These are phyloP conservation scores for Phylloscopus trochilus DNA, from an alignment of 2,113 vertebrate genomes.

Conservation along the genomic window DNA sequence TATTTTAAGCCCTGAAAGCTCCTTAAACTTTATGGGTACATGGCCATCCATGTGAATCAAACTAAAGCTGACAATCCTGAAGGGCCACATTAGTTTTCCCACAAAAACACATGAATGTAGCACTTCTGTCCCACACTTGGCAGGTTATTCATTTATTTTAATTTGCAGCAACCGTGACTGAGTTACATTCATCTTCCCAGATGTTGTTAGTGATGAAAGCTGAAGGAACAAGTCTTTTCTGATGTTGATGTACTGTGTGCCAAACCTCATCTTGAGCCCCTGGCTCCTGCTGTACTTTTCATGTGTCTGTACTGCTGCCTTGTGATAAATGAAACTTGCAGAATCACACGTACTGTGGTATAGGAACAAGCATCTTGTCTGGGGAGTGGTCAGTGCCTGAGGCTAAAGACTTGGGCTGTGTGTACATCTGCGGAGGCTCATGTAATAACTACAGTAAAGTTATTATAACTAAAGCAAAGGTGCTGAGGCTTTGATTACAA, in stretches of 20 bases:
- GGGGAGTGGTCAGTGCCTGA: constrained; percentile 53
- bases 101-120: background rate
- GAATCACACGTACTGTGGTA: constrained; percentile 47
- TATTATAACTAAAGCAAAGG: constrained; percentile 68
- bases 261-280: constrained; percentile 50
- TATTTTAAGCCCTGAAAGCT: background rate
- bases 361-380: constrained; percentile 49
- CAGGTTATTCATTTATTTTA: constrained; percentile 51
- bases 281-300: constrained; percentile 47
- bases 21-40: background rate
- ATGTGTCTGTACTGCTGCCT: constrained; percentile 39
- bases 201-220: constrained; percentile 58
- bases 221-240: constrained; percentile 48
- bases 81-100: constrained; percentile 8
- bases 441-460: constrained; percentile 57
- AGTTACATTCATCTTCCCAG: constrained; percentile 58
- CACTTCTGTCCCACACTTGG: constrained; percentile 43
- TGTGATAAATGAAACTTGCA: constrained; percentile 56
- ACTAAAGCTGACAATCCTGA: background rate
- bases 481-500: constrained; percentile 56
- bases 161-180: constrained; percentile 50
- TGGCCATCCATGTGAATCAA: background rate
- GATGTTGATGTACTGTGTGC: constrained; percentile 40
- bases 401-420: constrained; percentile 48
- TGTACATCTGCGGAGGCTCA: constrained; percentile 31